Evolutionary conservation across 2,113 vertebrate species (phyloP).

Genomic region (Chloropsis hardwickii): DNA sequence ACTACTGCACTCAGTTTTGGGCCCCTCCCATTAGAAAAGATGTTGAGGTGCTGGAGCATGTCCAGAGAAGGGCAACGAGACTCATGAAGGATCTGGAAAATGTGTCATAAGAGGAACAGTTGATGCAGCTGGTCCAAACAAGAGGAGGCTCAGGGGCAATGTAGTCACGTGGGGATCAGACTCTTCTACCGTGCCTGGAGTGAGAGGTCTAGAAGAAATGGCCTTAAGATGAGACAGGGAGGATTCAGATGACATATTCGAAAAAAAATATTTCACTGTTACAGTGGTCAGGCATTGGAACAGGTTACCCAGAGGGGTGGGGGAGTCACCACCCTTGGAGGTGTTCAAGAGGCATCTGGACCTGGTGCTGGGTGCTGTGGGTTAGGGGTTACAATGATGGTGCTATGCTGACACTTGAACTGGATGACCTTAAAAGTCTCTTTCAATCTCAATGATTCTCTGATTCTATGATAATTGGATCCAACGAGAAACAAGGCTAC

Average conservation of each 20-base stretch:
- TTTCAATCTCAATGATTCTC: background rate
- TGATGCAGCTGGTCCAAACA: background rate
- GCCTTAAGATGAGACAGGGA: background rate
- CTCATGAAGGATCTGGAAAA: background rate
- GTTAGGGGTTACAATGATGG: background rate
- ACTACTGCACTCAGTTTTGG: background rate
- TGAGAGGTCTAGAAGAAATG: background rate
- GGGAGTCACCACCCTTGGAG: background rate
- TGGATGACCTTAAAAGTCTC: background rate
- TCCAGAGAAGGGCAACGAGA: background rate
- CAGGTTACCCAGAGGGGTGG: background rate
- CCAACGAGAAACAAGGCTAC: background rate
- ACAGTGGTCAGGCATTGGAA: background rate
- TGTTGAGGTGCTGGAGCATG: background rate
- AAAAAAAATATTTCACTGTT: background rate
- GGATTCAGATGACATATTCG: background rate
- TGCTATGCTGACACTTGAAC: background rate
- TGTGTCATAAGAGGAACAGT: background rate
- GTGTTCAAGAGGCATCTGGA: background rate
- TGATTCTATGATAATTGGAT: background rate
- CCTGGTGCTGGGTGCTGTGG: background rate
- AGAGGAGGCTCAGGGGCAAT: background rate
- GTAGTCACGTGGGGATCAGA: background rate
- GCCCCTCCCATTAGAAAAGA: background rate
- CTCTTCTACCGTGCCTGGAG: fast-evolving